Base-by-base conservation (phyloP, 2,113 vertebrate genomes). In the Mobula hypostoma region DNA sequence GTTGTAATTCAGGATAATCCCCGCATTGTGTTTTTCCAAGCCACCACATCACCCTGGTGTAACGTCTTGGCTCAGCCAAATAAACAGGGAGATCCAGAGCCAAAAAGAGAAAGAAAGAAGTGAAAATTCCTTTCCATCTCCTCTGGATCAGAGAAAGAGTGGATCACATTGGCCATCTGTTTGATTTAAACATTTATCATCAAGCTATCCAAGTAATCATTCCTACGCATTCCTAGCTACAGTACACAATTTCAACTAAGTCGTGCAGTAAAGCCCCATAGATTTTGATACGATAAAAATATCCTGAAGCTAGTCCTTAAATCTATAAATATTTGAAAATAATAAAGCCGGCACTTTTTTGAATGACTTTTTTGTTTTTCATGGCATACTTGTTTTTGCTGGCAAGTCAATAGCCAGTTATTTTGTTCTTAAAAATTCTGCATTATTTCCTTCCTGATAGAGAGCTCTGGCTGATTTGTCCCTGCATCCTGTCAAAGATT, bases 291-390 rank as follows among this genome's bases (percentile, higher is more conserved):
- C 4, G 56, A 87, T 87, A 90, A 48, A 92, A 93, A 29, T 74
- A 93, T 17, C 36, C 27, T 74, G 36, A 93, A 72, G 68, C 70
- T 21, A 93, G 70, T 74, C 21, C 24, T 93, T 74, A 56, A 93
- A 76, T 74, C 91, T 56, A 21, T 68, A 93, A 74, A 93, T 93
- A 32, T 48, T 74, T 27, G 29, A 56, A 74, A 15, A 36, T 76
- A 74, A 40, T 74, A 56, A 93, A 56, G 91, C 70, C 56, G 36
- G 70, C 68, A 72, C 27, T 93, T 93, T 29, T 21, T 11, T 93
- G 40, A 76, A 40, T 93, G 91, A 93, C 70, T 70, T 93, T 93
- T 93, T 48, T 93, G 66, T 93, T 93, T 48, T 93, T 40, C 9
- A 72, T 76, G 70, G 68, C 70, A 74, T 4, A 48, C 88, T 68